Conservation (phyloP, 1,140 invertebrate species). For the Heterodera carotae region DNA sequence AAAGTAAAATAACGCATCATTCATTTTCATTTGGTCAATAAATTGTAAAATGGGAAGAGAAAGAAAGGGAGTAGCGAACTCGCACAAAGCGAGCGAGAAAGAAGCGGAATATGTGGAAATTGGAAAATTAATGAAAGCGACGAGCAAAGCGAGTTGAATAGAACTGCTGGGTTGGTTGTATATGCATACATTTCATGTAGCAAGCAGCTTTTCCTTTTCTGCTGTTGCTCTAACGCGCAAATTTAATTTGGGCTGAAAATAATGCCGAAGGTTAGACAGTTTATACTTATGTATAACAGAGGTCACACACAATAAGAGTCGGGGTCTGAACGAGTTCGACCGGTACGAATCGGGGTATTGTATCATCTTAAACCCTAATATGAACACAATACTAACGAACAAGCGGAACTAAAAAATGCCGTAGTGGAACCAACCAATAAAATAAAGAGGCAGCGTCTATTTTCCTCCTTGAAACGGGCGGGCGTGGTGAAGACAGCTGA, state of each 20-base stretch:
- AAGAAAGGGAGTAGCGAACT: too few relatives aligned
- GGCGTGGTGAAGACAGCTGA: not conserved
- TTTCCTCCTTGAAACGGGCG: not conserved
- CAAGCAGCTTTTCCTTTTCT: too few relatives aligned
- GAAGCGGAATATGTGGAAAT: not conserved
- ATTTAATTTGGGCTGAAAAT: not conserved
- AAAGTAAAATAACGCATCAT: not conserved
- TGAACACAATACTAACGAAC: too few relatives aligned
- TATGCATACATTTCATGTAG: too few relatives aligned
- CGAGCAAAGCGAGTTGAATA: too few relatives aligned
- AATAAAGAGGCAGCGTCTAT: not conserved
- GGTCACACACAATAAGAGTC: too few relatives aligned
- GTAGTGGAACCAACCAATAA: not conserved
- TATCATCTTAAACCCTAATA: too few relatives aligned
- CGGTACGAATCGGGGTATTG: too few relatives aligned
- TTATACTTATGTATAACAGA: not conserved
- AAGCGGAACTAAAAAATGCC: not conserved
- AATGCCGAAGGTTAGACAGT: not conserved
- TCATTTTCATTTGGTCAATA: not conserved
- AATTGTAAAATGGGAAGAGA: not conserved
- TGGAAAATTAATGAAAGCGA: constrained; percentile 8
- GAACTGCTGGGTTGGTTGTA: not conserved
- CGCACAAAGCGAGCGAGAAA: not conserved
- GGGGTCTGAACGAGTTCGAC: too few relatives aligned
- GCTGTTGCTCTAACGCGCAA: too few relatives aligned